Evolutionary conservation across 1,140 invertebrate species (phyloP).

Genomic region (Ladona fulva): DNA sequence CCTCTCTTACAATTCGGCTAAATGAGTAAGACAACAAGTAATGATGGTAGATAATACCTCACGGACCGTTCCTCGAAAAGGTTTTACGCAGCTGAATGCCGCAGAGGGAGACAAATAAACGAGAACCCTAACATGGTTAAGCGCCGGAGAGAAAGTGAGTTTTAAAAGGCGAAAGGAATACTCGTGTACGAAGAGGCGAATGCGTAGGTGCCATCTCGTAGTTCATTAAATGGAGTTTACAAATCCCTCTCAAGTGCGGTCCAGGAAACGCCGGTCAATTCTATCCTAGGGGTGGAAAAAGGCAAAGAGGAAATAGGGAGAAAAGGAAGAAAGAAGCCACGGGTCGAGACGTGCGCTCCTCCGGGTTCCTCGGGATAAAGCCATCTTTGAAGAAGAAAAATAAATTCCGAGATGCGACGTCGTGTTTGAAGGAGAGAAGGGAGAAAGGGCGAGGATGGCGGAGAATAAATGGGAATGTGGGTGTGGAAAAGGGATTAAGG

Average conservation of each 20-base stretch:
- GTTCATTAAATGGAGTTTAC: constrained; percentile 2
- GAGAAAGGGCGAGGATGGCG: not conserved
- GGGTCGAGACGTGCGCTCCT: too few relatives aligned
- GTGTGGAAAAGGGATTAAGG: not conserved
- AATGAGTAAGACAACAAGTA: too few relatives aligned
- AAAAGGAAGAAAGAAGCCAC: not conserved
- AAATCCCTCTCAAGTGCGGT: not conserved
- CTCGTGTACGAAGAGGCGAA: too few relatives aligned
- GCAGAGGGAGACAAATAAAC: too few relatives aligned
- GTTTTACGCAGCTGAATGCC: too few relatives aligned
- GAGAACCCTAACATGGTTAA: too few relatives aligned
- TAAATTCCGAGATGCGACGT: not conserved
- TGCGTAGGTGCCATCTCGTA: not conserved
- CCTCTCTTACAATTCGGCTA: too few relatives aligned
- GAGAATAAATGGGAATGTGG: not conserved
- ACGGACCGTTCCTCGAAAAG: too few relatives aligned
- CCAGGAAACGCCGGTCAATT: not conserved
- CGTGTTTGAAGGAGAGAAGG: not conserved
- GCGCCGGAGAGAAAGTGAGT: too few relatives aligned
- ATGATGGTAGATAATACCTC: too few relatives aligned
- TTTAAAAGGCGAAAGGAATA: too few relatives aligned
- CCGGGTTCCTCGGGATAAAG: too few relatives aligned
- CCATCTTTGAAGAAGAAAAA: not conserved
- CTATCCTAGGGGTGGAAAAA: not conserved
- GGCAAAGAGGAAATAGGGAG: not conserved